A percentile compares a stretch with the other conserved stretches of the same genome.
phyloP scores from a whole-genome alignment of 2,113 vertebrate species.

The Thunnus maccoyii region DNA sequence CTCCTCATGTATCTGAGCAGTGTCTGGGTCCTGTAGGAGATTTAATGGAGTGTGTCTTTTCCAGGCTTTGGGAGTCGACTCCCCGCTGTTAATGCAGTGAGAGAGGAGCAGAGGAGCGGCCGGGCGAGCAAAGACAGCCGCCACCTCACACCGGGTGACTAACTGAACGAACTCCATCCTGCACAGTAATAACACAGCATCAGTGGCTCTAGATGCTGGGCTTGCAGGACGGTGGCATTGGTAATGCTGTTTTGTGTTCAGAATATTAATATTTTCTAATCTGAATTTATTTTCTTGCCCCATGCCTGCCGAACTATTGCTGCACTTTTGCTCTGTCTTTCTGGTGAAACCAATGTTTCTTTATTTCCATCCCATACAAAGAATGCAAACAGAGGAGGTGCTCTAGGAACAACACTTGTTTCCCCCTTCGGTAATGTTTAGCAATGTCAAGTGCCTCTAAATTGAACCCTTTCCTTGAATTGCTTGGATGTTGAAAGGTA shows the following conservation, averaged over 20 bases:
- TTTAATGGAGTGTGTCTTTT: conserved; percentile 78
- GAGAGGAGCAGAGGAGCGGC: conserved; percentile 58
- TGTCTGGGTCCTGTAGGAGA: conserved; percentile 65
- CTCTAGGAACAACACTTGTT: too few species aligned
- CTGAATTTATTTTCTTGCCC: conserved; percentile 43
- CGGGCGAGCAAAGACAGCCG: conserved; percentile 60
- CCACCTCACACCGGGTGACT: conserved; percentile 70
- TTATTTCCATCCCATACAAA: too few species aligned
- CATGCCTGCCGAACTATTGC: conserved; percentile 8
- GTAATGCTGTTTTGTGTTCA: conserved; percentile 60
- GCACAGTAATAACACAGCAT: conserved; percentile 70
- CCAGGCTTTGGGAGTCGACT: conserved; percentile 65
- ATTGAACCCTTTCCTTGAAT: too few species aligned
- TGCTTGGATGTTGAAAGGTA: too few species aligned
- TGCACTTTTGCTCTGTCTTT: not conserved
- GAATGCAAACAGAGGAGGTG: too few species aligned
- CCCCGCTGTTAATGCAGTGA: conserved; percentile 72
- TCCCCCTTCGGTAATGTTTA: too few species aligned
- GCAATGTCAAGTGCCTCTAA: too few species aligned
- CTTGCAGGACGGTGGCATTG: conserved; percentile 44
- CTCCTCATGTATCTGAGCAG: conserved; percentile 45
- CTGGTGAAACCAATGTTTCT: not conserved
- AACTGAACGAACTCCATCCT: conserved; percentile 70
- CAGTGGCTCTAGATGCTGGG: conserved; percentile 48
- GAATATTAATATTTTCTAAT: conserved; percentile 47